Base-by-base conservation (phyloP, 1,140 invertebrate genomes). In the Drosophila oshimai region DNA sequence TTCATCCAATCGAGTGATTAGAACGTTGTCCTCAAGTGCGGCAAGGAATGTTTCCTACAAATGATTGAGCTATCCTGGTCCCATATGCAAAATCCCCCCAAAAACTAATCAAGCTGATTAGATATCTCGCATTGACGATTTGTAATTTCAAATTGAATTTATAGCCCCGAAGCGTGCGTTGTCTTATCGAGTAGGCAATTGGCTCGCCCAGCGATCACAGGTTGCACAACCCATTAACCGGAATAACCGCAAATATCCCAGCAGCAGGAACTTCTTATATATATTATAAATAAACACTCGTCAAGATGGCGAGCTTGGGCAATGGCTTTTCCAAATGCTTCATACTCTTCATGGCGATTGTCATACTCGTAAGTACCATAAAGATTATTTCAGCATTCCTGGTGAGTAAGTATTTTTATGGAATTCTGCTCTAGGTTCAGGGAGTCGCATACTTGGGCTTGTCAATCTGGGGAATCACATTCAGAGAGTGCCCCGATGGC, bases 241-340 rank as follows among this genome's bases (percentile, higher is more conserved):
- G 46, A 55, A 22, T 13, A 46, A n/a, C n/a, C n/a, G 31, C n/a
- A 29, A 49, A 36, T 20, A 41, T 18, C 37, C 37, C 3, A n/a
- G 20, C 4, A 17, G 22, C 31, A 57, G 34, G 17, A 26, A 46
- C 12, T 6, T 24, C 15, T 6, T 26, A 24, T 29, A 9, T 10
- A 29, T 15, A 33, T 33, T 20, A 68, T 4, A 57, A 17, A 6
- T 13, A 64, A 28, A 18, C 18, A n/a, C 5, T 2, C 20, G 51
- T 20, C 42, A 77, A 64, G 12, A 84, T 86, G 80, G 81, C 75
- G 6, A 37, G 68, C 4, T 55, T 83, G 46, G 84, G 84, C 60
- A 77, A 75, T 36, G 88, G 79, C n/a, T 90, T 90, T 41, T 80
- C 88, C 12, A 90, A 90, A 44, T 90, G 89, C 42, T 90, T 90